Conservation (phyloP, 2,888 invertebrate genomes). For the Epinotia ramella region DNA sequence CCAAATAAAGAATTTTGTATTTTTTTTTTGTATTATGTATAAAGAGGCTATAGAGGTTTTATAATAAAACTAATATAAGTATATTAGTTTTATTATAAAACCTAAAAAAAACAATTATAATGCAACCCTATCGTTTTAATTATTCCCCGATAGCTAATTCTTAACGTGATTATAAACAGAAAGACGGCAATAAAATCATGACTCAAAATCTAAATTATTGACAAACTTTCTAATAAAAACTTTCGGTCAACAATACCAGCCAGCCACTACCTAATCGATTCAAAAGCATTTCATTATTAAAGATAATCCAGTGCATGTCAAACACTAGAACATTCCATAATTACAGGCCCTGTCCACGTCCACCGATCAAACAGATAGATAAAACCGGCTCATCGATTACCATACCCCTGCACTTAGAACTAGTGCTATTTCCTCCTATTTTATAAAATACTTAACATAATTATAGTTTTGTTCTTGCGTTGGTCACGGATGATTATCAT, state of each 20-base stretch:
- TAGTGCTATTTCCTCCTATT: neutral
- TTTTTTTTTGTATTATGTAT: too few relatives aligned
- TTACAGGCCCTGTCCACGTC: conserved; percentile 18
- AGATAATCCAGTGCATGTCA: conserved; percentile 3
- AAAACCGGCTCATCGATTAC: conserved; percentile 34
- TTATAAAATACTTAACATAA: conserved; percentile 11
- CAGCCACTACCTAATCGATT: neutral
- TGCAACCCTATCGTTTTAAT: too few relatives aligned
- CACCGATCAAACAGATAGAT: conserved; percentile 29
- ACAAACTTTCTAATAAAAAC: neutral
- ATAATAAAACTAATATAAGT: too few relatives aligned
- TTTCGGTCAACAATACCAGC: too few relatives aligned
- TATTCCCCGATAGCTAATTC: too few relatives aligned
- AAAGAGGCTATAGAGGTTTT: too few relatives aligned
- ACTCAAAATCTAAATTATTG: too few relatives aligned
- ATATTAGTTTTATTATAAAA: too few relatives aligned
- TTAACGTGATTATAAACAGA: too few relatives aligned
- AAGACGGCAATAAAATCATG: too few relatives aligned
- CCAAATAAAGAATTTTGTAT: too few relatives aligned
- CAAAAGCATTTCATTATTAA: neutral
- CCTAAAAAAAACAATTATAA: too few relatives aligned
- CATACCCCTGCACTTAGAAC: conserved; percentile 23
- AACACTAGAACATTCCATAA: conserved; percentile 34
- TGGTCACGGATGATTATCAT: conserved; percentile 5
- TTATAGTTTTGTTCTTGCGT: neutral